Conservation (phyloP, 2,797 vertebrate genomes). For the Smutsia gigantea region DNA sequence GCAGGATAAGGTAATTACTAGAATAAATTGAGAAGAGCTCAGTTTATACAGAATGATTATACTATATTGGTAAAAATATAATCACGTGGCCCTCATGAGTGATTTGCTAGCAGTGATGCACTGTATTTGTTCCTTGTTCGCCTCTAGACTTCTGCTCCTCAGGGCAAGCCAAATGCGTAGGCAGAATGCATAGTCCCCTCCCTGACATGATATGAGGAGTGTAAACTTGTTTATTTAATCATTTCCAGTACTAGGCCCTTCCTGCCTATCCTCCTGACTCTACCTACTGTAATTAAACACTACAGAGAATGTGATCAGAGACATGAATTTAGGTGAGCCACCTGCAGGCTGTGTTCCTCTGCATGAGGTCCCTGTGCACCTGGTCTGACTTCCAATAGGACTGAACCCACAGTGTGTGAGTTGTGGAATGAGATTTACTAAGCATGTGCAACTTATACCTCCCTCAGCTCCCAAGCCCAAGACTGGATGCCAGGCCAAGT, state of each 20-base stretch:
- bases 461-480: not conserved
- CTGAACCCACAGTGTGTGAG: not conserved
- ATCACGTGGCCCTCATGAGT: not conserved
- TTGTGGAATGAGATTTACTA: not conserved
- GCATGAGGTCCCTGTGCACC: not conserved
- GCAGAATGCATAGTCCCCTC: not conserved
- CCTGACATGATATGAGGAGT: not conserved
- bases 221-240: conserved; percentile 21
- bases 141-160: not conserved
- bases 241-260: not conserved
- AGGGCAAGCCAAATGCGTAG: not conserved
- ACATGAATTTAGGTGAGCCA: not conserved
- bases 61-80: conserved; percentile 33
- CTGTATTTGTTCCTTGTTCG: not conserved
- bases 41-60: conserved; percentile 21
- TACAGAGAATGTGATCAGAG: conserved; percentile 37
- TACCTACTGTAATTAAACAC: not conserved
- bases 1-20: conserved; percentile 40
- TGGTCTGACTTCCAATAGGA: conserved; percentile 28
- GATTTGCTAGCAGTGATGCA: not conserved
- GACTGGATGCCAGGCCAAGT: not conserved
- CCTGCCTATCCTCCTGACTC: conserved; percentile 15
- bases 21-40: conserved; percentile 34
- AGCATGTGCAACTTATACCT: not conserved
- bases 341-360: not conserved